Base-by-base conservation (phyloP, 2,888 invertebrate genomes). In the Dilophus febrilis region DNA sequence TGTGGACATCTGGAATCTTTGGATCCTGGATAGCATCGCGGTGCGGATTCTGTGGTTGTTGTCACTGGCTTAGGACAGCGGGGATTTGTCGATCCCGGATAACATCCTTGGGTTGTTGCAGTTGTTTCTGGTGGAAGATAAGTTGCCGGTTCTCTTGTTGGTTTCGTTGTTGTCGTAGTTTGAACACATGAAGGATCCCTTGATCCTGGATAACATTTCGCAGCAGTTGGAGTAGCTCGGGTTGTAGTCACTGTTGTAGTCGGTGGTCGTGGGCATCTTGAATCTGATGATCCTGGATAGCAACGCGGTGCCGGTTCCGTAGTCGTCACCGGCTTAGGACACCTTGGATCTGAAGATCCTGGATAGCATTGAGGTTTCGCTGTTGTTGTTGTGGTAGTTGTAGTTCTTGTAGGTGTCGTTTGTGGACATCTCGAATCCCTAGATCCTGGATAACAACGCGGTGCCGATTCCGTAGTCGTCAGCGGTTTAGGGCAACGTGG, bases 391-490 rank as follows among this genome's bases (percentile, higher is more conserved):
- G 22, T 22, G 8, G 6, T 49, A 1, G 43, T 42, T 2, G 47
- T 47, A 3, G 42, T 43, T 48, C 57, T 29, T 40, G 62, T 64
- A 40, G 30, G 30, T 18, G 12, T 66, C 60, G 45, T 63, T 22
- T 42, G 64, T 58, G 48, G 51, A 37, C 53, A 55, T 34, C 57
- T 47, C 17, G 58, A 49, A 50, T 65, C 53, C 2, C 52, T 50
- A 2, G 59, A 64, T 51, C 48, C 63, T 35, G 53, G 61, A 44
- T 53, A 62, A 38, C 63, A 64, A 2, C 48, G 66, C 64, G 11
- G 50, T 51, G 19, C 55, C 49, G 12, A 61, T 60, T 12, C 28
- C 48, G 27, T 45, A 6, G 45, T 43, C 22, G 34, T 46, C 36
- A 48, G 54, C 2, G 44, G 41, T 42, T 0, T 51, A 1, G 57